phyloP scores from a whole-genome alignment of 2,888 invertebrate genomes.

The Rhodophaea formosa region DNA sequence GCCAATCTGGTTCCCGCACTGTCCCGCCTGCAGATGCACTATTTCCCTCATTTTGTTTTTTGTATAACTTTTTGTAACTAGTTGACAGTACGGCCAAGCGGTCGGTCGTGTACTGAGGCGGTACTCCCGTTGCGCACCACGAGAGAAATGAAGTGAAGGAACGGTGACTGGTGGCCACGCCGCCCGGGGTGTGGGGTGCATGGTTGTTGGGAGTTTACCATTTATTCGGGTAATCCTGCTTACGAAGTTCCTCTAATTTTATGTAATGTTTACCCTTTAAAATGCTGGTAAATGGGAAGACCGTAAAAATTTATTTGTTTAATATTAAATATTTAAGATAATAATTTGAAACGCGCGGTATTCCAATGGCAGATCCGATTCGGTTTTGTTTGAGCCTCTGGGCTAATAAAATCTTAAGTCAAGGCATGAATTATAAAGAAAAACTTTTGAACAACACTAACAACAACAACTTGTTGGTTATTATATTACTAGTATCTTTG shows the following conservation, averaged over 20 bases:
- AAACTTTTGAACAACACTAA: too few species aligned
- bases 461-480: too few species aligned
- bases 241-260: neutral
- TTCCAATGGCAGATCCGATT: too few species aligned
- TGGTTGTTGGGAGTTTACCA: slow-evolving; percentile 26
- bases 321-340: too few species aligned
- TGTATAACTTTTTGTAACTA: slow-evolving; percentile 40
- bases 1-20: slow-evolving; percentile 93
- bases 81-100: slow-evolving; percentile 22
- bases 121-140: slow-evolving; percentile 43
- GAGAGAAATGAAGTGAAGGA: slow-evolving; percentile 58
- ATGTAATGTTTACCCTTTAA: too few species aligned
- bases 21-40: slow-evolving; percentile 90
- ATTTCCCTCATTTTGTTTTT: slow-evolving; percentile 86
- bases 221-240: neutral
- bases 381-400: too few species aligned
- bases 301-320: too few species aligned
- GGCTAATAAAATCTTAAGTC: too few species aligned
- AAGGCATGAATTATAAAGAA: too few species aligned
- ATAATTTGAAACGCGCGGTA: too few species aligned
- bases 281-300: too few species aligned
- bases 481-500: too few species aligned
- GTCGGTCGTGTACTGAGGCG: slow-evolving; percentile 25
- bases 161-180: slow-evolving; percentile 41
- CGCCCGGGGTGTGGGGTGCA: slow-evolving; percentile 63